Evolutionary conservation across 2,888 invertebrate genomes (phyloP).

Genomic region (Lasioglossum villosulum): DNA sequence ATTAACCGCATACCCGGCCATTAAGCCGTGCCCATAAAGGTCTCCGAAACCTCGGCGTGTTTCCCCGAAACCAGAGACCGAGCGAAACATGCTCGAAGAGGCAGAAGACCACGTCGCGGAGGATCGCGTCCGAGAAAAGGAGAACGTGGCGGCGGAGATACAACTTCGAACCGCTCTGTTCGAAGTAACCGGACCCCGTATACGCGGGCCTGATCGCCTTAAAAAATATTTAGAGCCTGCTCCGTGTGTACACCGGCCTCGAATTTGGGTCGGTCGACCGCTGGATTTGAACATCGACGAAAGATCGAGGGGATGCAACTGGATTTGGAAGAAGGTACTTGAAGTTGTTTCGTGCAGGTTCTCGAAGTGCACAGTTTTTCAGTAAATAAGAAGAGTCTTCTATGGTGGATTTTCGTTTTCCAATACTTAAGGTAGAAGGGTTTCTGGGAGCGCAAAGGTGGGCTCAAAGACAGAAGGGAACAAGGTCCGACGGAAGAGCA

Average conservation of each 20-base stretch:
- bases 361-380: not conserved
- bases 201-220: conserved; percentile 36
- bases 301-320: not conserved
- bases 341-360: not conserved
- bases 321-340: too few species aligned
- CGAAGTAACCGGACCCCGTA: conserved; percentile 53
- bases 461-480: not conserved
- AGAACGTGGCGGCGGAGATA: conserved; percentile 42
- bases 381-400: too few species aligned
- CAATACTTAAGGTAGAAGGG: not conserved
- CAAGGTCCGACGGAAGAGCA: conserved; percentile 22
- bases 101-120: conserved; percentile 57
- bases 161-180: conserved; percentile 30
- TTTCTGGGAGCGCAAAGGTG: not conserved
- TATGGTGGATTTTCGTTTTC: too few species aligned
- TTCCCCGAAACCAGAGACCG: conserved; percentile 67
- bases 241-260: not conserved
- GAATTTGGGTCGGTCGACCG: not conserved
- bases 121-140: conserved; percentile 41
- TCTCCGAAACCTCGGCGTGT: conserved; percentile 60
- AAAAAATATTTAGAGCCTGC: conserved; percentile 34
- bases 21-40: conserved; percentile 65
- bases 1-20: conserved; percentile 69
- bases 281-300: not conserved
- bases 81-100: conserved; percentile 60